Evolutionary conservation across 2,797 vertebrate genomes (phyloP).

Genomic region (Loriculus beryllinus): DNA sequence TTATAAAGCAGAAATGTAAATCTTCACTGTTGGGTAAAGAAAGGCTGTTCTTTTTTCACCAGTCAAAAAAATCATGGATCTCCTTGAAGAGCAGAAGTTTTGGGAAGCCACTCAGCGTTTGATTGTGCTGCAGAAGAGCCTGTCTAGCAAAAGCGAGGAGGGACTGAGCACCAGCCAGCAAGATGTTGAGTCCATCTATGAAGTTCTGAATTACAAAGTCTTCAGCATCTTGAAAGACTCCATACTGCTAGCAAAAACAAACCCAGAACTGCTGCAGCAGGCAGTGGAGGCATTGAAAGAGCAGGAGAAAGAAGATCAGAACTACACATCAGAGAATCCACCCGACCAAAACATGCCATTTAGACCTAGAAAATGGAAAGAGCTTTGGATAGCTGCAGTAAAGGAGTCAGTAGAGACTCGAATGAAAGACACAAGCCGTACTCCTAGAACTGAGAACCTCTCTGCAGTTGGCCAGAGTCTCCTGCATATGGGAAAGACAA

Average conservation of each 20-base stretch:
- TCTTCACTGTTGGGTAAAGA: neutral
- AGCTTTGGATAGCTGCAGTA: slow-evolving; percentile 75
- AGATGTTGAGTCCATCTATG: slow-evolving; percentile 74
- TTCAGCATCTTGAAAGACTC: slow-evolving; percentile 73
- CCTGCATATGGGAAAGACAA: slow-evolving; percentile 77
- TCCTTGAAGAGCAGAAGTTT: slow-evolving; percentile 62
- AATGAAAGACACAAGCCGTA: slow-evolving; percentile 39
- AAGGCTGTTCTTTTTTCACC: slow-evolving; percentile 14
- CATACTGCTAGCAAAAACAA: slow-evolving; percentile 21
- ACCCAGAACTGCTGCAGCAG: slow-evolving; percentile 72
- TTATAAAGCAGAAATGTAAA: neutral
- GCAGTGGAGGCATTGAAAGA: slow-evolving; percentile 77
- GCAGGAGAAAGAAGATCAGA: slow-evolving; percentile 82
- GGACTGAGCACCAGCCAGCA: slow-evolving; percentile 60
- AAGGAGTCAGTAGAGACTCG: slow-evolving; percentile 69
- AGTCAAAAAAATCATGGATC: slow-evolving; percentile 62
- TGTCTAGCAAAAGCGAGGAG: slow-evolving; percentile 51
- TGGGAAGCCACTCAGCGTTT: slow-evolving; percentile 76
- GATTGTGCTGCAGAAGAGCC: slow-evolving; percentile 75
- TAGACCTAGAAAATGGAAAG: slow-evolving; percentile 78
- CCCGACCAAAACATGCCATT: slow-evolving; percentile 11
- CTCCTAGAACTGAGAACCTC: slow-evolving; percentile 25
- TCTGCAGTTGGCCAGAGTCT: slow-evolving; percentile 76
- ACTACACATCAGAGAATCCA: slow-evolving; percentile 9
- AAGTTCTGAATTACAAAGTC: slow-evolving; percentile 71